Percentiles rank a stretch among this genome's conserved stretches.
Evolutionary conservation across 2,797 vertebrate genomes (phyloP).

Genomic region (Enteromius trimaculatus): DNA sequence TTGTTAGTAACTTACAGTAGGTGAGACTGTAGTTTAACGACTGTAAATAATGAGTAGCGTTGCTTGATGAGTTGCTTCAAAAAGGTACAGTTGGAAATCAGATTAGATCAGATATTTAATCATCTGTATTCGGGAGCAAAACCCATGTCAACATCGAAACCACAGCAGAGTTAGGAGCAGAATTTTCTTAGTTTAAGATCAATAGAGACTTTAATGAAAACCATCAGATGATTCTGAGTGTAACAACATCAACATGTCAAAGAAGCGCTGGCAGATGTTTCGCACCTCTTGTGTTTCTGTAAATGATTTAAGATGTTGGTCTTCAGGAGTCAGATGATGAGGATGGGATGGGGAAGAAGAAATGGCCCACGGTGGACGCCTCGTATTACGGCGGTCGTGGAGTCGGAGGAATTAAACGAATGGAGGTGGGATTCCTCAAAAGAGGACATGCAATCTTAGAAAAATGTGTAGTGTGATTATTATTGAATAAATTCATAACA

Average conservation of each 20-base stretch:
- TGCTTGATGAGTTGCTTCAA: neutral
- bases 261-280: slow-evolving; percentile 13
- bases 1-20: neutral
- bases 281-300: neutral
- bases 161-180: neutral
- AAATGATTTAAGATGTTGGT: neutral
- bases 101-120: neutral
- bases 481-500: neutral
- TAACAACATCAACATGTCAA: slow-evolving; percentile 35
- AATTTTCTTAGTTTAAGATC: slow-evolving; percentile 9
- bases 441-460: neutral
- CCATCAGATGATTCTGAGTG: slow-evolving; percentile 14
- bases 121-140: neutral
- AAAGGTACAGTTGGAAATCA: neutral
- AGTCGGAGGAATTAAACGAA: slow-evolving; percentile 88
- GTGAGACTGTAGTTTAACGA: neutral
- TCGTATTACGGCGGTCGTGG: slow-evolving; percentile 91
- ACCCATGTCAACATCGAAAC: slow-evolving; percentile 15
- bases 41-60: neutral
- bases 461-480: neutral
- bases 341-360: slow-evolving; percentile 89
- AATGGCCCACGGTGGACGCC: slow-evolving; percentile 90
- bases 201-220: slow-evolving; percentile 34
- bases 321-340: slow-evolving; percentile 88
- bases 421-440: slow-evolving; percentile 80